Conservation (phyloP, 2,888 invertebrate species). For the Polydrusus pterygomalis region DNA sequence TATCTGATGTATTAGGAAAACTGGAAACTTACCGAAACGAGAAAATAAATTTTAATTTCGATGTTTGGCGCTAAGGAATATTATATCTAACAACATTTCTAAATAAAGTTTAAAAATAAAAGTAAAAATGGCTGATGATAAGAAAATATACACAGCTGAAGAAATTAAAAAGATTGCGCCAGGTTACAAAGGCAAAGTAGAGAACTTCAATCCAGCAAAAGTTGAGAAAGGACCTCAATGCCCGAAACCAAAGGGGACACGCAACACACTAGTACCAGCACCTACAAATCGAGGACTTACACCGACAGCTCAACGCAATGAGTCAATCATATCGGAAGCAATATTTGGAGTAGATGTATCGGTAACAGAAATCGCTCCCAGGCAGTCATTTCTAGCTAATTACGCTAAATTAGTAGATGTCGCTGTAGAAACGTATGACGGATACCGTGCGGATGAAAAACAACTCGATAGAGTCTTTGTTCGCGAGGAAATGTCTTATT, state of each 20-base stretch:
- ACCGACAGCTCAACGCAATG: not conserved
- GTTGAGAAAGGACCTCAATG: not conserved
- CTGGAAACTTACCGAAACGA: no score
- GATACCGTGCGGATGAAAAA: no score
- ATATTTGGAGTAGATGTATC: not conserved
- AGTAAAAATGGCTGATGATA: not conserved
- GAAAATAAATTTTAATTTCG: no score
- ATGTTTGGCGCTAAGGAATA: no score
- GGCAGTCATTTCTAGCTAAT: no score
- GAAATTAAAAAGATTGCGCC: constrained; percentile 53
- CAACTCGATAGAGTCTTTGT: no score
- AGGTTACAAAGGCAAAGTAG: constrained; percentile 54
- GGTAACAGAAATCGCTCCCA: not conserved
- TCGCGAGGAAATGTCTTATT: no score
- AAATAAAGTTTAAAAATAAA: not conserved
- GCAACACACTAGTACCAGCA: not conserved
- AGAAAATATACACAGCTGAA: constrained; percentile 39
- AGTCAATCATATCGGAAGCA: not conserved
- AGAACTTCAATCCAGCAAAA: constrained; percentile 47
- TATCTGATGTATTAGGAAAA: no score
- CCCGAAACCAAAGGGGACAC: not conserved
- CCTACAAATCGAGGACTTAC: not conserved
- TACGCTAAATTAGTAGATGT: no score
- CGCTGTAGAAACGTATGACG: no score
- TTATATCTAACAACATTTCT: no score